Conservation (phyloP, 2,797 vertebrate species). For the Chiloscyllium punctatum region DNA sequence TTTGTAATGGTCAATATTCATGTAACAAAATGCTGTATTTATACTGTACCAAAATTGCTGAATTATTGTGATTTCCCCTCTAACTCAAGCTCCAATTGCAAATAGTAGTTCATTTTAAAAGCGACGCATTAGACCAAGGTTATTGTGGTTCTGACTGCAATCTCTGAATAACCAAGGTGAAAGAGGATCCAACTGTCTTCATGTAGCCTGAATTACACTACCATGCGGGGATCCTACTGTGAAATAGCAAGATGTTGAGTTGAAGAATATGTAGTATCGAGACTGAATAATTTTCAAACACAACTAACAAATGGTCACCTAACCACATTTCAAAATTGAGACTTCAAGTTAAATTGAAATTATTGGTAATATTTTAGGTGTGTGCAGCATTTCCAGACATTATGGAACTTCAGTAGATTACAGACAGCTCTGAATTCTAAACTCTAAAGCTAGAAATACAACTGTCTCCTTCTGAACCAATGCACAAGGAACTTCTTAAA, state of each 20-base stretch:
- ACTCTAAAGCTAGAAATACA: not conserved
- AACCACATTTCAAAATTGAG: not conserved
- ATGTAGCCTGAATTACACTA: not conserved
- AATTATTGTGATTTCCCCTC: not conserved
- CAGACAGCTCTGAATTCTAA: not conserved
- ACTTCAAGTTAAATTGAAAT: not conserved
- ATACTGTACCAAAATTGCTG: not conserved
- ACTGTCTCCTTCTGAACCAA: not conserved
- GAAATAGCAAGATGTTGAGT: not conserved
- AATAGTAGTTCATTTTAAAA: not conserved
- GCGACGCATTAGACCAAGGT: not conserved
- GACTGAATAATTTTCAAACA: not conserved
- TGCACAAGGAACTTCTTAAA: not conserved
- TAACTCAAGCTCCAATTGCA: not conserved
- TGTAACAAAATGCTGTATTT: too few species aligned
- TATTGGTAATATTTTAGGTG: not conserved
- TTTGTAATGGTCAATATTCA: not conserved
- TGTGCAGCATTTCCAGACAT: not conserved
- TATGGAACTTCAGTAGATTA: not conserved
- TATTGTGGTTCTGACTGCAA: not conserved
- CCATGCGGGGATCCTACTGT: not conserved
- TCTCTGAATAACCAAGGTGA: not conserved
- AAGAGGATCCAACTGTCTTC: not conserved
- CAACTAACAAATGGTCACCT: not conserved
- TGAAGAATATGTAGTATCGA: not conserved